Evolutionary conservation across 2,888 invertebrate genomes (phyloP).

Genomic region (Griposia aprilina): DNA sequence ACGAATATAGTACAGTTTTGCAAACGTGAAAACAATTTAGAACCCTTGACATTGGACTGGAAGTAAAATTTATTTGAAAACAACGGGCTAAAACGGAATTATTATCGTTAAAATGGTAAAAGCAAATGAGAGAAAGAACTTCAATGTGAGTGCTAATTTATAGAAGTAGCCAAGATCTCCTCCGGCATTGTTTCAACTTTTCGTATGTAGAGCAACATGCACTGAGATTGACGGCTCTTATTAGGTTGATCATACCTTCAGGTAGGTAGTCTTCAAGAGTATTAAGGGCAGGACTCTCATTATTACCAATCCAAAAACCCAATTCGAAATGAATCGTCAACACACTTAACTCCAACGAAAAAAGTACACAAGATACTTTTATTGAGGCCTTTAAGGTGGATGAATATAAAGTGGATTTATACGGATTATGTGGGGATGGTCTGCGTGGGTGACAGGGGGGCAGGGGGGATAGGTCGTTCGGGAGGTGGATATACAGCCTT

Average conservation of each 20-base stretch:
- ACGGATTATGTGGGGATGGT: constrained; percentile 87
- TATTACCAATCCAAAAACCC: constrained; percentile 41
- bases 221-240: not conserved
- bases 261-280: not conserved
- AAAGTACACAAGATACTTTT: constrained; percentile 85
- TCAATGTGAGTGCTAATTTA: not conserved
- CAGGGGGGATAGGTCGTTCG: constrained; percentile 70
- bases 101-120: not conserved
- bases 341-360: constrained; percentile 71
- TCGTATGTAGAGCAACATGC: not conserved
- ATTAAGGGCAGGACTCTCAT: not conserved
- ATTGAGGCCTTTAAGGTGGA: constrained; percentile 90
- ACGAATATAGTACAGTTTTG: not conserved
- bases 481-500: constrained; percentile 80
- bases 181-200: not conserved
- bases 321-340: constrained; percentile 67
- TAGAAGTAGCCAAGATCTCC: no score
- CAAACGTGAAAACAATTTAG: not conserved
- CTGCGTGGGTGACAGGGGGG: constrained; percentile 72
- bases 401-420: constrained; percentile 90
- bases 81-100: not conserved
- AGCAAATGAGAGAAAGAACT: not conserved
- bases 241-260: not conserved
- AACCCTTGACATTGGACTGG: not conserved
- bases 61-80: not conserved